Conservation (phyloP, 2,888 invertebrate genomes). For the Sinotaia quadrata region DNA sequence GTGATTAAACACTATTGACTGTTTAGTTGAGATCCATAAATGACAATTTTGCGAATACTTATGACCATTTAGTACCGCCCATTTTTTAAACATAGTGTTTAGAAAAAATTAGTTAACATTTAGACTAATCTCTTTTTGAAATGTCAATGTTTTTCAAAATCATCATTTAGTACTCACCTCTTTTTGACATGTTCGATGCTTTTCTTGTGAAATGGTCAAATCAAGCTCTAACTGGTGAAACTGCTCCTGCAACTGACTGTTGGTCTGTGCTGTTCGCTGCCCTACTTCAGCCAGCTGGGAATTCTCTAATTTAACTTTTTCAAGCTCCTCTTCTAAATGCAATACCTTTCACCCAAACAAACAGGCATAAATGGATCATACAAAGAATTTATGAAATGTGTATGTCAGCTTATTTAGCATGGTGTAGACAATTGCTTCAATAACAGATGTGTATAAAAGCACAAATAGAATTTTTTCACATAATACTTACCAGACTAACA, state of each 20-base stretch:
- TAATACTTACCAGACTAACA: no score
- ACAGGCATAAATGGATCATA: neutral
- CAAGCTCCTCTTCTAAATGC: constrained; percentile 65
- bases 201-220: constrained; percentile 70
- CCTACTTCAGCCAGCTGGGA: constrained; percentile 59
- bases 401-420: no score
- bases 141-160: neutral
- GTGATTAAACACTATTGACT: no score
- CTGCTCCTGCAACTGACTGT: constrained; percentile 60
- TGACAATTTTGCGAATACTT: no score
- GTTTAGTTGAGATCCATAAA: no score
- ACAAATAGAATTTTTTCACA: no score
- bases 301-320: constrained; percentile 65
- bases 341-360: constrained; percentile 51
- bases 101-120: neutral
- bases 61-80: no score
- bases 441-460: no score
- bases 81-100: neutral
- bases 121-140: neutral
- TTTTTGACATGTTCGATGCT: constrained; percentile 70
- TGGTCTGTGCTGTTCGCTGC: constrained; percentile 49
- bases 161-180: constrained; percentile 53
- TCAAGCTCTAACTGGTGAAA: constrained; percentile 67
- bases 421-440: no score
- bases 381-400: neutral